Base-by-base conservation (phyloP, 2,888 invertebrate species). In the Ptychoptera albimana region DNA sequence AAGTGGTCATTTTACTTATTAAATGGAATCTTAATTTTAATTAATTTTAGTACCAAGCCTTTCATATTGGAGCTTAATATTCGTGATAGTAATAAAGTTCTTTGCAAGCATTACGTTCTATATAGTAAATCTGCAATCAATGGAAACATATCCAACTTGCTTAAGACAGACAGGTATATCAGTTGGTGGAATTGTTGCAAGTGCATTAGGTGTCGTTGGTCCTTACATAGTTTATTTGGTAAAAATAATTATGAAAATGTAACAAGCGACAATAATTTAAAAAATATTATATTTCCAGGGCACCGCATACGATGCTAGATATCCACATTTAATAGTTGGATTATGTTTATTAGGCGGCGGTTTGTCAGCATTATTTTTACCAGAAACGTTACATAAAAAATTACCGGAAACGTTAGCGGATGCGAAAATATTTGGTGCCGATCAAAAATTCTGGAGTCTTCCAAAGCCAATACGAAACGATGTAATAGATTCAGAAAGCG, bases 91-190 rank as follows among this genome's bases (percentile, higher is more conserved):
- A 29, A 66, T 70, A 46, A 72, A 74, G 56, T 65, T 74, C 49
- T 62, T 66, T 16, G 65, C 72, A 45, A 72, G 73, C 4, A 55
- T 74, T 16, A 66, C 72, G 7, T 76, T 73, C 56, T 75, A 75
- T 52, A 66, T 72, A 12, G 70, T 71, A 16, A 73, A 70, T 53
- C 60, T 79, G 43, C 72, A 78, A 49, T 71, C 73, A 45, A 69
- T 79, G 57, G 79, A 80, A 60, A 65, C 77, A 14, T 79, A 76
- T 57, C 79, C 79, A 11, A 79, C 79, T 0, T 74, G 74, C 51
- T 61, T 79, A 31, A 64, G 80, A 15, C 76, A 78, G 54, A 73
- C 77, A 8, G 79, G 79, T 42, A 69, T 74, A 51, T 72, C 77
- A 1, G 55, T 78, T 45, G 73, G 75, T 30, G 69, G 70, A 44